phyloP scores from a whole-genome alignment of 2,888 invertebrate genomes.

The Camponotus fellah region DNA sequence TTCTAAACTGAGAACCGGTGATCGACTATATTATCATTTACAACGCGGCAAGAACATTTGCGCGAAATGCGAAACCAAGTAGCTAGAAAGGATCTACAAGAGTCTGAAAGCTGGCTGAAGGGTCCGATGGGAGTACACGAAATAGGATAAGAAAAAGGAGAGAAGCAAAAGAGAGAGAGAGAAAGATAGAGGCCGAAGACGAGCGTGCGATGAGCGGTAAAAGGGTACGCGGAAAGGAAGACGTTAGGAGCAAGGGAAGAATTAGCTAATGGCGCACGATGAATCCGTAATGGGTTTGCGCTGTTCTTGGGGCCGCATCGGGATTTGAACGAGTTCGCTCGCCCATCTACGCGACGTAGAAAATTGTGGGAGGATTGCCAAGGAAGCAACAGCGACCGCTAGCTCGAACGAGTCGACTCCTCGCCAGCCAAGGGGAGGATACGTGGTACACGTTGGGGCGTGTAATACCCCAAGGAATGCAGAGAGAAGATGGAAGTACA shows the following conservation, averaged over 20 bases:
- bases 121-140: slow-evolving; percentile 64
- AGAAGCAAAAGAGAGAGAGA: slow-evolving; percentile 45
- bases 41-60: slow-evolving; percentile 33
- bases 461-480: slow-evolving; percentile 86
- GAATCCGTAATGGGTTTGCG: slow-evolving; percentile 86
- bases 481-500: slow-evolving; percentile 84
- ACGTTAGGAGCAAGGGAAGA: slow-evolving; percentile 81
- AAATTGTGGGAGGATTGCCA: slow-evolving; percentile 44
- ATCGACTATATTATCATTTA: slow-evolving; percentile 1
- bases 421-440: slow-evolving; percentile 65
- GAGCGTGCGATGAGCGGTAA: slow-evolving; percentile 62
- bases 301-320: slow-evolving; percentile 83
- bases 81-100: slow-evolving; percentile 64
- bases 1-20: neutral
- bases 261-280: slow-evolving; percentile 86
- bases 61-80: slow-evolving; percentile 47
- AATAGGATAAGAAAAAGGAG: slow-evolving; percentile 60
- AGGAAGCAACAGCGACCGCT: slow-evolving; percentile 49
- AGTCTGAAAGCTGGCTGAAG: slow-evolving; percentile 64
- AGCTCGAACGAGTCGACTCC: slow-evolving; percentile 48
- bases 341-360: slow-evolving; percentile 62
- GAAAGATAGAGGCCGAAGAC: slow-evolving; percentile 40
- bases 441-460: slow-evolving; percentile 74
- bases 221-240: slow-evolving; percentile 80
- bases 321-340: slow-evolving; percentile 78